Evolutionary conservation across 2,113 vertebrate genomes (phyloP).

Genomic region (Craseonycteris thonglongyai): DNA sequence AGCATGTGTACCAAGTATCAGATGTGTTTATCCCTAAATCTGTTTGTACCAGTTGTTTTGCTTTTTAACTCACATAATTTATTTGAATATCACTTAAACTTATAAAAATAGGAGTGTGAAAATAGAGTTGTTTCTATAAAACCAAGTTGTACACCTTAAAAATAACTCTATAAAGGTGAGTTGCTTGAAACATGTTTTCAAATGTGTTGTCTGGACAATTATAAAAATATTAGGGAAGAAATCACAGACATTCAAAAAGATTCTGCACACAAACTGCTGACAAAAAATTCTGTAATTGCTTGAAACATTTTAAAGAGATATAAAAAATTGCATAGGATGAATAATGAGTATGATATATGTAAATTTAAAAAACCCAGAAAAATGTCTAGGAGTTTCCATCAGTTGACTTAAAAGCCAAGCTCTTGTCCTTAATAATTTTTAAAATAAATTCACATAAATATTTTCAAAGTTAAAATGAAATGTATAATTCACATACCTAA

Average conservation of each 20-base stretch:
- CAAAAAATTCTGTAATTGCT: conserved; percentile 31
- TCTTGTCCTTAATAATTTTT: neutral
- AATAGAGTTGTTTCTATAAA: conserved; percentile 44
- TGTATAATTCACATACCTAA: neutral
- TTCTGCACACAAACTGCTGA: conserved; percentile 25
- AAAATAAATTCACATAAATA: neutral
- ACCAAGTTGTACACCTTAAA: neutral
- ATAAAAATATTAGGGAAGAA: neutral
- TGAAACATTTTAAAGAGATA: conserved; percentile 15
- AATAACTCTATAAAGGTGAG: conserved; percentile 38
- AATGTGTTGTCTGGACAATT: neutral
- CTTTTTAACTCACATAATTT: conserved; percentile 40
- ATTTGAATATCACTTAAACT: conserved; percentile 35
- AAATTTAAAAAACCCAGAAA: neutral
- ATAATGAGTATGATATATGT: neutral
- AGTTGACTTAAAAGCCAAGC: neutral
- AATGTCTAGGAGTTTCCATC: neutral
- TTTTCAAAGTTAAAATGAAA: neutral
- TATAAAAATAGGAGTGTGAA: conserved; percentile 28
- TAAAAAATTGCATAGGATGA: neutral
- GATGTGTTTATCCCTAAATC: conserved; percentile 58
- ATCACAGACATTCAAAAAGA: neutral
- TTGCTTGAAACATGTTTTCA: conserved; percentile 31
- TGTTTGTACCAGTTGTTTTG: conserved; percentile 43
- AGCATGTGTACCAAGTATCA: neutral